Conservation (phyloP, 1,140 invertebrate genomes). For the Arion vulgaris region DNA sequence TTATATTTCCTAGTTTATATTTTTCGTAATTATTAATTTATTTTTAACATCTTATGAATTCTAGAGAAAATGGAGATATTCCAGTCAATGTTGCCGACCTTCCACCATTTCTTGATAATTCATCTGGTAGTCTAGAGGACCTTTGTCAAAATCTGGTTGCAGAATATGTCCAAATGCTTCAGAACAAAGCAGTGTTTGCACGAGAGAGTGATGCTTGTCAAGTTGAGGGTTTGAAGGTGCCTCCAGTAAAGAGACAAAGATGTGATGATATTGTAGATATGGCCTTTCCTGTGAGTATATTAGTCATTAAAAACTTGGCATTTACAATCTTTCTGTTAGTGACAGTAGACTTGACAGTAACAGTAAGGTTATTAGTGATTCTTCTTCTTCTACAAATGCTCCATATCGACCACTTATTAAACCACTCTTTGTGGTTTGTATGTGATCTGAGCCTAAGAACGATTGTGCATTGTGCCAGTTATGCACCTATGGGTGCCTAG, state of each 20-base stretch:
- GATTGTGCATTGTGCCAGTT: no score
- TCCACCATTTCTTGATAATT: neutral
- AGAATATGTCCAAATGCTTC: neutral
- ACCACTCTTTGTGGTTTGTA: no score
- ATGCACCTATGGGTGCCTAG: no score
- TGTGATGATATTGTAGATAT: slow-evolving; percentile 15
- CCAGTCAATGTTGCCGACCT: neutral
- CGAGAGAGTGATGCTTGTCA: neutral
- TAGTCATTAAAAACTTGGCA: neutral
- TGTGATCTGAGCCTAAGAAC: no score
- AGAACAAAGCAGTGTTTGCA: neutral
- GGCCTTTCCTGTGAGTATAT: neutral
- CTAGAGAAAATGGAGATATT: neutral
- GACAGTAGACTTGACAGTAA: no score
- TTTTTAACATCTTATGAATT: neutral
- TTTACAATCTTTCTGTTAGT: no score
- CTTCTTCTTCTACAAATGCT: no score
- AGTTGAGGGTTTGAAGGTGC: neutral
- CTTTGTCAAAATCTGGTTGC: slow-evolving; percentile 14
- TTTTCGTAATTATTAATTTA: no score
- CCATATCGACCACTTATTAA: no score
- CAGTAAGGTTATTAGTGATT: no score
- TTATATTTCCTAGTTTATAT: no score
- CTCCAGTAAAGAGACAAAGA: neutral
- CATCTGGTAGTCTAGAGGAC: neutral